A percentile compares a stretch with the other conserved stretches of the same genome.
These are phyloP conservation scores for Apeira syringaria DNA, from an alignment of 2,888 invertebrate genomes.

Conservation along the genomic window DNA sequence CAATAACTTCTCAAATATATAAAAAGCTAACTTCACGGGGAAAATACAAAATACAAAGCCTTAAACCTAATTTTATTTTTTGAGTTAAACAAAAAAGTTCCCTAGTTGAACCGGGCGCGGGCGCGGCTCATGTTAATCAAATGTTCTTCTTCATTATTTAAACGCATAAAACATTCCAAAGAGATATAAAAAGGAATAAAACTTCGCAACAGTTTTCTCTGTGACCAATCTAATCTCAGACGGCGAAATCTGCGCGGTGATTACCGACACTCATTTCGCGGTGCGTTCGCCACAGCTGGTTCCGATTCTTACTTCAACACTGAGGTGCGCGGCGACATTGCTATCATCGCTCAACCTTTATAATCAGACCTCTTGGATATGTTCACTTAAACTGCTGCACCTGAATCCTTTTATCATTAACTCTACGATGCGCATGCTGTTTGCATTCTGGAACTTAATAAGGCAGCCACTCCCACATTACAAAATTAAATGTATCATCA, in stretches of 20 bases:
- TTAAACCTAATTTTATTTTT: too few relatives aligned
- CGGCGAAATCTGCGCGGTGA: slow-evolving; percentile 29
- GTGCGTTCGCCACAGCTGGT: slow-evolving; percentile 31
- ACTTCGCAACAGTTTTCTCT: slow-evolving; percentile 27
- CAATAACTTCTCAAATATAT: too few relatives aligned
- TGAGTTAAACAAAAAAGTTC: slow-evolving; percentile 12
- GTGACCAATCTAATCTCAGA: slow-evolving; percentile 30
- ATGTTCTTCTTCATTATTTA: slow-evolving; percentile 20
- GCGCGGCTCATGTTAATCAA: slow-evolving; percentile 16
- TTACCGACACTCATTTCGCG: slow-evolving; percentile 33
- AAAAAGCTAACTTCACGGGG: too few relatives aligned
- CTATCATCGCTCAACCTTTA: slow-evolving; percentile 12
- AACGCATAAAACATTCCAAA: slow-evolving; percentile 30
- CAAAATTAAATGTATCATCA: too few relatives aligned
- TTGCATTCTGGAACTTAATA: too few relatives aligned
- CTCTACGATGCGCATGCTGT: too few relatives aligned
- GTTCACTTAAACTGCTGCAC: too few relatives aligned
- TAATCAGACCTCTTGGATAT: too few relatives aligned
- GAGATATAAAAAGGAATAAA: slow-evolving; percentile 31
- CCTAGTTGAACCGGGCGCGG: slow-evolving; percentile 6
- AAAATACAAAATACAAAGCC: too few relatives aligned
- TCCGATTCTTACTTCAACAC: slow-evolving; percentile 26
- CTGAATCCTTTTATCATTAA: too few relatives aligned
- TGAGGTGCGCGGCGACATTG: slow-evolving; percentile 20
- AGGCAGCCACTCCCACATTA: too few relatives aligned